phyloP scores from a whole-genome alignment of 2,888 invertebrate genomes.

The Acronicta alni region DNA sequence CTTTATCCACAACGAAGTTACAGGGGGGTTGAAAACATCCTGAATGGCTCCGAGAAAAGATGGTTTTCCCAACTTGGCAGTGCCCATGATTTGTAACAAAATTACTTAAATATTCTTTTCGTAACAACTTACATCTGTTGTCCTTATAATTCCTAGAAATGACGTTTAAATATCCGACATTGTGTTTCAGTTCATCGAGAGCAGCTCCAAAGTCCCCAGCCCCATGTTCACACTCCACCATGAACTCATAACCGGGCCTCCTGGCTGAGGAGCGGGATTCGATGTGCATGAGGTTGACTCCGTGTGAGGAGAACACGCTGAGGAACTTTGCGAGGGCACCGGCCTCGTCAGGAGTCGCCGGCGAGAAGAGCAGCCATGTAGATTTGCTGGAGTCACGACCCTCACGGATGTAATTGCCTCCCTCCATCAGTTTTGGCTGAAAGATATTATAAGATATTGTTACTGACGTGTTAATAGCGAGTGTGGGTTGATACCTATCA shows the following conservation, averaged over 20 bases:
- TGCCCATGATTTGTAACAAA: too few species aligned
- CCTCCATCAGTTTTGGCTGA: conserved; percentile 94
- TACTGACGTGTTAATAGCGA: too few species aligned
- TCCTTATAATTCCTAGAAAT: conserved; percentile 96
- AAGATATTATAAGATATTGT: conserved; percentile 39
- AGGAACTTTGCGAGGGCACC: conserved; percentile 97
- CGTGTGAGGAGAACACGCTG: conserved; percentile 94
- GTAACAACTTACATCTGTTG: conserved; percentile 90
- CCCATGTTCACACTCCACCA: conserved; percentile 96
- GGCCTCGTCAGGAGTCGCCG: conserved; percentile 93
- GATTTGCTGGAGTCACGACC: conserved; percentile 93
- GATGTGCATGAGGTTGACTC: conserved; percentile 96
- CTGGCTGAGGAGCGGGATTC: conserved; percentile 97
- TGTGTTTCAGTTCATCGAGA: conserved; percentile 92
- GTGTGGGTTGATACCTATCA: too few species aligned
- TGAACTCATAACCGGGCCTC: conserved; percentile 96
- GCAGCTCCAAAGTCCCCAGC: conserved; percentile 93
- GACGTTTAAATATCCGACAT: conserved; percentile 94
- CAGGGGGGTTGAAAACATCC: too few species aligned
- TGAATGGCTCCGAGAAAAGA: too few species aligned
- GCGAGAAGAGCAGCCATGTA: conserved; percentile 96
- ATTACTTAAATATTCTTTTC: neutral
- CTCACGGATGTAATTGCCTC: conserved; percentile 95
- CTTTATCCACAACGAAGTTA: too few species aligned
- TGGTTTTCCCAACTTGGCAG: too few species aligned